Conservation (phyloP, 2,888 invertebrate genomes). For the Barypeithes pellucidus region DNA sequence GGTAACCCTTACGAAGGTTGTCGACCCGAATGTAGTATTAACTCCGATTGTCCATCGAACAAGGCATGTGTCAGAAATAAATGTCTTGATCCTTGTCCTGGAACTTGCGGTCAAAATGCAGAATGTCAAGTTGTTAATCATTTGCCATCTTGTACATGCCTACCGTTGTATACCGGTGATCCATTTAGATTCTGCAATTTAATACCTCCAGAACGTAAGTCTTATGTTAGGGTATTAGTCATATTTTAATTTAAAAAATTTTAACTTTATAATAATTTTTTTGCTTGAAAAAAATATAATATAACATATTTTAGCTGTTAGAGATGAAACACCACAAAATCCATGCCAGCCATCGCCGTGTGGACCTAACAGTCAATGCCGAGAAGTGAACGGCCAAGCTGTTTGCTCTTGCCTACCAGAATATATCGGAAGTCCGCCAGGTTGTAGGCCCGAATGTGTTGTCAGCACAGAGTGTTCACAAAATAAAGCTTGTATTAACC, state of each 20-base stretch:
- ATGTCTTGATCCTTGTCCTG: constrained; percentile 73
- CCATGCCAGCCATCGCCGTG: constrained; percentile 84
- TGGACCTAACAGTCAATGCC: constrained; percentile 81
- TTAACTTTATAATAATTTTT: too few relatives aligned
- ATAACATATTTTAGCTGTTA: constrained; percentile 43
- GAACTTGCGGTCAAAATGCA: constrained; percentile 73
- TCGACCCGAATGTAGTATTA: constrained; percentile 82
- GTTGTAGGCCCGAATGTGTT: constrained; percentile 83
- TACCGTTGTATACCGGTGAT: constrained; percentile 77
- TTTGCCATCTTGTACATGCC: constrained; percentile 81
- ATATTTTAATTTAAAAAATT: too few relatives aligned
- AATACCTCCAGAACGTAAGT: constrained; percentile 70
- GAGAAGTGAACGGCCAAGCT: constrained; percentile 75
- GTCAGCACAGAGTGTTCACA: constrained; percentile 81
- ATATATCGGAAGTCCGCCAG: constrained; percentile 81
- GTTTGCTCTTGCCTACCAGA: constrained; percentile 83
- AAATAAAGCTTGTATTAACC: constrained; percentile 81
- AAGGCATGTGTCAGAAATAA: constrained; percentile 68
- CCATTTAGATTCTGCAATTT: constrained; percentile 81
- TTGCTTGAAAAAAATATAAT: background rate
- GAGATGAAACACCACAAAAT: constrained; percentile 70
- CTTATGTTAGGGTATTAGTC: background rate
- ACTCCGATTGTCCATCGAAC: constrained; percentile 78
- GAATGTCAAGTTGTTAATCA: constrained; percentile 75
- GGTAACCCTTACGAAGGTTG: constrained; percentile 84